Evolutionary conservation across 2,113 vertebrate genomes (phyloP), one percentile per base, ranked within the genome.

Genomic region (Petrocephalus zakoni): DNA sequence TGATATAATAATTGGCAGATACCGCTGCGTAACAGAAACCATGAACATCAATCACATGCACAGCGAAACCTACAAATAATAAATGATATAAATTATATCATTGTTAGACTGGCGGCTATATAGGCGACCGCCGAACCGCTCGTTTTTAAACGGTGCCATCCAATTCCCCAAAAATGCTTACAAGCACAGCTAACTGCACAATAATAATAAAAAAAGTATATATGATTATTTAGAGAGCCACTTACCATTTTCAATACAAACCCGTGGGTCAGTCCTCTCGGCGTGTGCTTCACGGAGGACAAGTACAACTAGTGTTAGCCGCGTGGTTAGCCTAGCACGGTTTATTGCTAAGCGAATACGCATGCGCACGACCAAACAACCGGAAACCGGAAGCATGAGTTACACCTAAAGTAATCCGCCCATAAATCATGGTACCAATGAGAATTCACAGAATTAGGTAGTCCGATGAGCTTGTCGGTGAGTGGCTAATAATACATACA

Each of bases 211-310:
- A 19, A n/a, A 10, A 2, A 9, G 11, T 68, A 64, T 64, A 68
- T 68, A 68, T 68, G 46, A 19, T 81, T 2, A 42, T 81, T 46
- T 78, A 78, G 34, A 78, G 15, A 37, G 15, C 1, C 15, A 42
- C 37, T 87, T 64, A 87, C 86, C 86, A 87, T 87, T 61, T 29
- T 75, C 6, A 46, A n/a, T 11, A 17, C 1, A 21, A 2, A 46
- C 8, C 25, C 10, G 37, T 29, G 4, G 13, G 46, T 90, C 72
- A 53, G 88, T 94, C 95, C 95, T 94, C 95, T 96, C 95, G 95
- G 95, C 95, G 93, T 94, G 92, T 91, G 95, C 95, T 96, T 96
- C 95, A 96, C 95, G 92, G 95, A 96, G 95, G 95, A 96, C 25
- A 86, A 64, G 9, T 5, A 15, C 8, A 75, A 37, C 13, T 37